Base-by-base conservation (phyloP, 2,797 vertebrate species). In the Lagocephalus sceleratus region DNA sequence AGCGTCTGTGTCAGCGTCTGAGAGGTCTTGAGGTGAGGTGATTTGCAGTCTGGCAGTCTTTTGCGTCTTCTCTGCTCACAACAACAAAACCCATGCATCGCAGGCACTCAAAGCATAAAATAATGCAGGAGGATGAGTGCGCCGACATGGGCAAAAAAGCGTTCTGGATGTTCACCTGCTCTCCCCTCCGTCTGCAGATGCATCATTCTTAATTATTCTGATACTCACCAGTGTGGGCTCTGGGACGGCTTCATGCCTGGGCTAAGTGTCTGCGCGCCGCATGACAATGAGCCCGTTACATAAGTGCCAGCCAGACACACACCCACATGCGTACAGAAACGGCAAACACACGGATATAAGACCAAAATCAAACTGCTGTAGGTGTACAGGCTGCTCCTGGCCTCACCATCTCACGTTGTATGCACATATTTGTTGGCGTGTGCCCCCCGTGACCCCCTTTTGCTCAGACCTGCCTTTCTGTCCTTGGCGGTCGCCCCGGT, bases 281-380 rank as follows among this genome's bases (percentile, higher is more conserved):
- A 88, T 86, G 77, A 83, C 76, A 87, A 88, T 85, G 85, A 83
- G 74, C 20, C 55, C 58, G 71, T 86, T 88, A 84, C 72, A 73
- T 84, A 85, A 87, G 69, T 50, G 20, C 60, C 66, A 63, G 63
- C 76, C 67, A 73, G 71, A 42, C 40, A 19, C 40, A 42, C 40
- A 10, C 40, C 16, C 40, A 42, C 40, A 42, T 5, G 17, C 11
- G 17, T n/a, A 19, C 40, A 3, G 16, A 42, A 16, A 19, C 40
- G 14, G 14, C 12, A 10, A 3, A 10, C 12, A 10, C 32, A 35
- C 12, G 12, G 32, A 14, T 14, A 14, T 2, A 35, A 35, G 11
- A 10, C 12, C 1, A n/a, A n/a, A n/a, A n/a, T n/a, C n/a, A n/a
- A n/a, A n/a, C n/a, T n/a, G n/a, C n/a, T n/a, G n/a, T n/a, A n/a